Base-by-base conservation (phyloP, 2,888 invertebrate species). In the Troides oblongomaculatus region DNA sequence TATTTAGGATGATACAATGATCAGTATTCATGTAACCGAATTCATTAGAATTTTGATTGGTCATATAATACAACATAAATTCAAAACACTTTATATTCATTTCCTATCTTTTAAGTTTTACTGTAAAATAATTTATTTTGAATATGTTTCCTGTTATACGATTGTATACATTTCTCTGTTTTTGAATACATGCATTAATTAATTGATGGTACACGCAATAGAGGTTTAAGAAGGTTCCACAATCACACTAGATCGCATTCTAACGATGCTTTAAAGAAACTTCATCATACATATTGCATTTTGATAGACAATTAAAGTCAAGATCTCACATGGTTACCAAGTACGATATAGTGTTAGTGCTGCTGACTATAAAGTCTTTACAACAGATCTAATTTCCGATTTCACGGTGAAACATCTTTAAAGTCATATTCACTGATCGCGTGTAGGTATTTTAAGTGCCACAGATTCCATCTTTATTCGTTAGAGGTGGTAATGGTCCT, bases 351-450 rank as follows among this genome's bases (percentile, higher is more conserved):
- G 18, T 12, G 56, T 62, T 14, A 57, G 57, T 57, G 62, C 67
- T 62, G 46, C 43, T 62, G 57, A 62, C 57, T 23, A 46, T 58
- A 36, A 36, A 57, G 58, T 57, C 43, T 50, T 43, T 57, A 56
- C n/a, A 67, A 67, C 62, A 68, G 43, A 68, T 62, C 57, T 62
- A 46, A 62, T 68, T 62, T 68, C 62, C 62, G 50, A 68, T 68
- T 68, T 68, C 63, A 68, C 62, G 58, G 62, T 46, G 14, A 58
- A 63, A 63, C 58, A 50, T 68, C 62, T 68, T 21, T 63, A 63
- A 62, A 46, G 23, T 39, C 63, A 63, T 68, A 23, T 63, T 63
- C 68, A 58, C 17, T 18, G 59, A 68, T 68, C 63, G 58, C 68
- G 63, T 68, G 68, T 63, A 63, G 59, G 68, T 59, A 68, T 68